Conservation (phyloP, 2,797 vertebrate species). For the Neosalanx taihuensis region DNA sequence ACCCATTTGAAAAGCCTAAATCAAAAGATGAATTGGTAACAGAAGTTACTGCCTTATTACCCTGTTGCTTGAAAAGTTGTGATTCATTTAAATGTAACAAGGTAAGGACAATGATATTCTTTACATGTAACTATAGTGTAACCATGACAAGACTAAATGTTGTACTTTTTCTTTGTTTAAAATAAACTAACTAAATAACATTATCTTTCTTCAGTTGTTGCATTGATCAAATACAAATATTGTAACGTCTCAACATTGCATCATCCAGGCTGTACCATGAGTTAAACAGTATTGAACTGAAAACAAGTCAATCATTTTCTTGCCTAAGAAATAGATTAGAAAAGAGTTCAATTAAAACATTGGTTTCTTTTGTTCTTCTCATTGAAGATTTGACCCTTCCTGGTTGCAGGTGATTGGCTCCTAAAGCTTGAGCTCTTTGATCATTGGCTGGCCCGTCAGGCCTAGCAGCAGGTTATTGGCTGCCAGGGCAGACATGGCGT, state of each 20-base stretch:
- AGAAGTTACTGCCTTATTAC: slow-evolving; percentile 61
- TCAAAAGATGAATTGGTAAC: slow-evolving; percentile 28
- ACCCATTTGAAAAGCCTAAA: slow-evolving; percentile 30
- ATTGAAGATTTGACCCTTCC: neutral
- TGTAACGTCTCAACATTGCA: slow-evolving; percentile 7
- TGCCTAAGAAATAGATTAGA: no score
- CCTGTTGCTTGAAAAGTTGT: slow-evolving; percentile 52
- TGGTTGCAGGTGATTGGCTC: neutral
- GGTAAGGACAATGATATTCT: slow-evolving; percentile 31
- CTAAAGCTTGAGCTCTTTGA: slow-evolving; percentile 74
- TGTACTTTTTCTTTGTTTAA: slow-evolving; percentile 50
- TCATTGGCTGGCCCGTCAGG: slow-evolving; percentile 74
- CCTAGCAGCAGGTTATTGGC: slow-evolving; percentile 81
- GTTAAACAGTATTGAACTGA: no score
- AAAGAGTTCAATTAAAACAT: no score
- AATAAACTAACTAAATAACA: slow-evolving; percentile 29
- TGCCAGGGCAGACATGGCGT: slow-evolving; percentile 79
- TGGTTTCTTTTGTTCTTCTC: no score
- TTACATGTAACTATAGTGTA: slow-evolving; percentile 41
- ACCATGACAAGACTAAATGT: slow-evolving; percentile 47
- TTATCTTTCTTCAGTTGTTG: slow-evolving; percentile 53
- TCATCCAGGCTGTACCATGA: neutral
- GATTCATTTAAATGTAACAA: slow-evolving; percentile 58
- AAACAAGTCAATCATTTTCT: no score
- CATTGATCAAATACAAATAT: slow-evolving; percentile 58